Conservation (phyloP, 1,140 invertebrate genomes). For the Ericerus pela region DNA sequence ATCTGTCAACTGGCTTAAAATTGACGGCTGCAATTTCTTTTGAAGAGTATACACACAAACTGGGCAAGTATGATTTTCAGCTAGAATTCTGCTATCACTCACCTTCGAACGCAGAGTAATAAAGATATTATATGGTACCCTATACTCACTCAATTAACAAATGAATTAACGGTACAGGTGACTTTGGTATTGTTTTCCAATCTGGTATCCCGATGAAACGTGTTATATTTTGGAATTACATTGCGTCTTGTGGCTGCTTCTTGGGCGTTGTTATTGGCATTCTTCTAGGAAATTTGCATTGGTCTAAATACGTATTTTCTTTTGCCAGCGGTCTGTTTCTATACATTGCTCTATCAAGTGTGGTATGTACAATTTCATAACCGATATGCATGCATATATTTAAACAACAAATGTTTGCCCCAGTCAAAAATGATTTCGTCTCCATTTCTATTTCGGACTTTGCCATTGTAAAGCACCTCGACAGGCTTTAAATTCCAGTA, state of each 20-base stretch:
- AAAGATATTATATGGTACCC: no score
- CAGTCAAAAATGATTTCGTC: no score
- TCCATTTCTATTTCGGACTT: no score
- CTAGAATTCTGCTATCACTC: no score
- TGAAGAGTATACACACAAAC: constrained; percentile 67
- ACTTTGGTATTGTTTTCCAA: constrained; percentile 61
- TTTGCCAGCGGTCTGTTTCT: constrained; percentile 66
- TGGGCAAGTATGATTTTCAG: no score
- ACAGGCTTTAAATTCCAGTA: no score
- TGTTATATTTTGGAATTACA: constrained; percentile 54
- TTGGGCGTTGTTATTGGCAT: constrained; percentile 58
- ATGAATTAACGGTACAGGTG: constrained; percentile 36
- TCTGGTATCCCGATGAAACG: constrained; percentile 54
- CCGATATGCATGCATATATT: no score
- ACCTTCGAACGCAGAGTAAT: no score
- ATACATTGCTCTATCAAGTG: constrained; percentile 63
- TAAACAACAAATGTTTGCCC: no score
- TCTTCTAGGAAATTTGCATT: constrained; percentile 49
- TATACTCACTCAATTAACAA: no score
- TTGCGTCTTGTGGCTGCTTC: constrained; percentile 59
- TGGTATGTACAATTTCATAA: no score
- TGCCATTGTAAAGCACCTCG: no score
- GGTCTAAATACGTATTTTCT: constrained; percentile 58
- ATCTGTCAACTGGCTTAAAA: constrained; percentile 54
- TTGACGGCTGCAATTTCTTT: constrained; percentile 65